phyloP scores from a whole-genome alignment of 2,888 invertebrate genomes.

The Drosophila anceps region DNA sequence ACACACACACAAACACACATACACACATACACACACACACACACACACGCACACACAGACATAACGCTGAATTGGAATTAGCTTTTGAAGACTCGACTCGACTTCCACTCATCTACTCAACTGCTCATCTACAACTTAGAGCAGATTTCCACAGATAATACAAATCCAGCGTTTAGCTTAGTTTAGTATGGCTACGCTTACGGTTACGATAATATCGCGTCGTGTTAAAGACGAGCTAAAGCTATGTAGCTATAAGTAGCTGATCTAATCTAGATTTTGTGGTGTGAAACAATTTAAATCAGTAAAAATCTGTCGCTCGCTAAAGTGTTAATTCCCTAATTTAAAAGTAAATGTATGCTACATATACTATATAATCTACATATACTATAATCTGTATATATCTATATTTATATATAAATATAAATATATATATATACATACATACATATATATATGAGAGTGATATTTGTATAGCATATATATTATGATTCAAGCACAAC shows the following conservation, averaged over 20 bases:
- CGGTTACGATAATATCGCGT: constrained; percentile 42
- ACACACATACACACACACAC: constrained; percentile 20
- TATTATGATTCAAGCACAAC: constrained; percentile 48
- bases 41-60: constrained; percentile 26
- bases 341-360: constrained; percentile 13
- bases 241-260: constrained; percentile 2
- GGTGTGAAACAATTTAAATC: constrained; percentile 13
- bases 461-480: constrained; percentile 15
- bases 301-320: not conserved
- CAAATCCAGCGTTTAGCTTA: constrained; percentile 60
- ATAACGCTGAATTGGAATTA: constrained; percentile 56
- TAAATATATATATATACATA: not conserved
- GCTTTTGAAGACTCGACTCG: constrained; percentile 30
- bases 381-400: not conserved
- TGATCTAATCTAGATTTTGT: constrained; percentile 5
- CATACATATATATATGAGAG: not conserved
- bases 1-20: constrained; percentile 25
- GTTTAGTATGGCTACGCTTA: constrained; percentile 70
- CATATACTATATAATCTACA: not conserved
- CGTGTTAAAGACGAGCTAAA: constrained; percentile 5
- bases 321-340: constrained; percentile 20
- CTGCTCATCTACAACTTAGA: constrained; percentile 41
- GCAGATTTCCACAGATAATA: constrained; percentile 33
- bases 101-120: constrained; percentile 28
- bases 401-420: no score